Conservation (phyloP, 2,113 vertebrate genomes). For the Phalacrocorax aristotelis region DNA sequence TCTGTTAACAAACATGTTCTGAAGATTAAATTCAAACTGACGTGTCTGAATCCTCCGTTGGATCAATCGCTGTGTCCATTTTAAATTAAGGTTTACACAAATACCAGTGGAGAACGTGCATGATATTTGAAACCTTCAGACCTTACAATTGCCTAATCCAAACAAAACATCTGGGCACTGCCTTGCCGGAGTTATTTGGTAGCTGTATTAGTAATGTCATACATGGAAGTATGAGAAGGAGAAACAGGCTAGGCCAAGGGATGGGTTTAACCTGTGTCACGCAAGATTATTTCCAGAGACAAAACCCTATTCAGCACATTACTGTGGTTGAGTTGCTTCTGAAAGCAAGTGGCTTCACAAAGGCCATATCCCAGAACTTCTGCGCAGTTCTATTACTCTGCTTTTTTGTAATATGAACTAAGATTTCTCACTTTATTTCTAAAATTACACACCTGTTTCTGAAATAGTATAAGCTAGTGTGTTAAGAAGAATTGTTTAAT, state of each 20-base stretch:
- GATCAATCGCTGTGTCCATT: not conserved
- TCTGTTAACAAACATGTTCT: not conserved
- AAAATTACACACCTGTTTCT: not conserved
- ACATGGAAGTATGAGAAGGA: not conserved
- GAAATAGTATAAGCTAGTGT: not conserved
- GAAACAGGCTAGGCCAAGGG: not conserved
- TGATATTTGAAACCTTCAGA: not conserved
- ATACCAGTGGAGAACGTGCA: not conserved
- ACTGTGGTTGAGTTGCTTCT: not conserved
- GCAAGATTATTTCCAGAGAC: not conserved
- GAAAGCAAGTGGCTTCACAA: not conserved
- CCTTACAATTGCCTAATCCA: not conserved
- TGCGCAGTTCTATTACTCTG: not conserved
- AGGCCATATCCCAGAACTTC: not conserved
- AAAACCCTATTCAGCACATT: not conserved
- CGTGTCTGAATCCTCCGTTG: not conserved
- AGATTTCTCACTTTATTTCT: not conserved
- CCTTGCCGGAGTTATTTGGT: not conserved
- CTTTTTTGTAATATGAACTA: not conserved
- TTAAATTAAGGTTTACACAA: not conserved
- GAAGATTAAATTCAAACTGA: not conserved
- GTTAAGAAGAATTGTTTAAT: not conserved
- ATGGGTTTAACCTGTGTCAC: not conserved
- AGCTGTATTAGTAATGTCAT: not conserved
- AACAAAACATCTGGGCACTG: not conserved